Evolutionary conservation across 1,140 invertebrate genomes (phyloP).

Genomic region (Zeugodacus cucurbitae): DNA sequence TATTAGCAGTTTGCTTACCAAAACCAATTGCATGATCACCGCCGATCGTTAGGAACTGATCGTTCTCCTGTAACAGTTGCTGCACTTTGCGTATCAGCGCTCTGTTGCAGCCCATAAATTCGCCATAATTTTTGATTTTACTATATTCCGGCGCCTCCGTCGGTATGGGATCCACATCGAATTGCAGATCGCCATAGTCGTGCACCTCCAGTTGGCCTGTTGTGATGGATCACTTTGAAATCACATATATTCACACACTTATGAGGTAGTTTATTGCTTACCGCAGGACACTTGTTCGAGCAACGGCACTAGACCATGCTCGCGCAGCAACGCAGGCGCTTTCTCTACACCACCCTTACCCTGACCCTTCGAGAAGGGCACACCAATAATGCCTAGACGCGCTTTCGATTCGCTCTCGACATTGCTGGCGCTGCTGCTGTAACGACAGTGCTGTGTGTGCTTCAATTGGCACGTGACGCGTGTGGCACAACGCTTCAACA

Average conservation of each 20-base stretch:
- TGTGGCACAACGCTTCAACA: slow-evolving; percentile 2
- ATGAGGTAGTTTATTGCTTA: not conserved
- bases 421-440: not conserved
- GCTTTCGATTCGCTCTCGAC: not conserved
- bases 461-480: not conserved
- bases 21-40: slow-evolving; percentile 92
- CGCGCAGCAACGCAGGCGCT: slow-evolving; percentile 70
- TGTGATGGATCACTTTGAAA: not conserved
- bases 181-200: slow-evolving; percentile 80
- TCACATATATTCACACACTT: too few species aligned
- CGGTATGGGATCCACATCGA: slow-evolving; percentile 57
- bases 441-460: not conserved
- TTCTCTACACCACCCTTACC: slow-evolving; percentile 72
- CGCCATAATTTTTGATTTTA: slow-evolving; percentile 73
- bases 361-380: slow-evolving; percentile 81
- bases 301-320: slow-evolving; percentile 63
- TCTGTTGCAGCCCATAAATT: slow-evolving; percentile 73
- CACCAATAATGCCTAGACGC: slow-evolving; percentile 75
- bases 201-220: slow-evolving; percentile 72
- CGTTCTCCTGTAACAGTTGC: slow-evolving; percentile 72
- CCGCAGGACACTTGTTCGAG: slow-evolving; percentile 46
- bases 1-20: slow-evolving; percentile 67
- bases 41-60: slow-evolving; percentile 77
- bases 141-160: slow-evolving; percentile 59
- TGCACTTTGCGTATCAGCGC: slow-evolving; percentile 73